Evolutionary conservation across 2,113 vertebrate species (phyloP).

Genomic region (Callithrix jacchus): DNA sequence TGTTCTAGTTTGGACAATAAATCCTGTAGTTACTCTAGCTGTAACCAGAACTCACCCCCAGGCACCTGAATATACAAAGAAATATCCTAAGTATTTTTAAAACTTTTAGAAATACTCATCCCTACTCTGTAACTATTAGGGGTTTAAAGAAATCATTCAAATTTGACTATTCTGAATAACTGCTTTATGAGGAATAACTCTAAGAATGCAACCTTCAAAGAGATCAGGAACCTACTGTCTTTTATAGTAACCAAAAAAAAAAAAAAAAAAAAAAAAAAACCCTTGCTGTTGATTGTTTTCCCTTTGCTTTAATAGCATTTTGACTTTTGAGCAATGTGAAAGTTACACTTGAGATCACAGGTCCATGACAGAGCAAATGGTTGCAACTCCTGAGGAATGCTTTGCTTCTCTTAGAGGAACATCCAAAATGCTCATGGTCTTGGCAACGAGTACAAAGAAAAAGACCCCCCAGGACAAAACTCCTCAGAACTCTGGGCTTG

Average conservation of each 20-base stretch:
- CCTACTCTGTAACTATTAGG: not conserved
- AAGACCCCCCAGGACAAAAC: not conserved
- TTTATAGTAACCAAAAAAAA: not conserved
- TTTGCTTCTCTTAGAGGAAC: not conserved
- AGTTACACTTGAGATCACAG: not conserved
- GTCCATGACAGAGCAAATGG: not conserved
- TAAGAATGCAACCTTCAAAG: conserved; percentile 32
- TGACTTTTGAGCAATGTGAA: conserved; percentile 15
- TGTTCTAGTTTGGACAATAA: not conserved
- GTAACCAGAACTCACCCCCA: not conserved
- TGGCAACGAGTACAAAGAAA: not conserved
- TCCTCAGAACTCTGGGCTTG: not conserved
- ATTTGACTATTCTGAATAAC: not conserved
- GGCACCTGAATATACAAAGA: not conserved
- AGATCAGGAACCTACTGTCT: not conserved
- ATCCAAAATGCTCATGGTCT: not conserved
- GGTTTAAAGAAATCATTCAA: not conserved
- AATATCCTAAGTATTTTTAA: conserved; percentile 47
- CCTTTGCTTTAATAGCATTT: not conserved
- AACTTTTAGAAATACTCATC: conserved; percentile 49
- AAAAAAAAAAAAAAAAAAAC: not conserved
- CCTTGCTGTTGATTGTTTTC: not conserved
- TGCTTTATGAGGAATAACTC: not conserved
- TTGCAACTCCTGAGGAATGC: not conserved
- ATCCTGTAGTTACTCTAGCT: not conserved